Conservation (phyloP, 1,140 invertebrate genomes). For the Rhagoletis zephyria region DNA sequence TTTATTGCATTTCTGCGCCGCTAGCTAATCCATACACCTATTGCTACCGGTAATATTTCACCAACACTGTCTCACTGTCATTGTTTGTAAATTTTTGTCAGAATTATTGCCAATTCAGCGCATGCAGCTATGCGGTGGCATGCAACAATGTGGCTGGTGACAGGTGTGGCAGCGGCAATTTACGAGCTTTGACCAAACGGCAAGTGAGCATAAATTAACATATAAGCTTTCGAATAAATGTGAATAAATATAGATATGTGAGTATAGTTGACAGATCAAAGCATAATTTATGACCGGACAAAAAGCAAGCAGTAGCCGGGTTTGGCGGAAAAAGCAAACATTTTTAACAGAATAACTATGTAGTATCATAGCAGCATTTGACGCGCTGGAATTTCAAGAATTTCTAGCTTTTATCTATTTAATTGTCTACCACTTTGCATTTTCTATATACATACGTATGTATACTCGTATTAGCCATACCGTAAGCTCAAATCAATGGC, state of each 20-base stretch:
- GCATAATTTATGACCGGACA: not conserved
- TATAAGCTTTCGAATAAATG: no score
- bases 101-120: slow-evolving; percentile 5
- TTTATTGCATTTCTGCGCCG: no score
- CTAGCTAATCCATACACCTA: not conserved
- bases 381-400: slow-evolving; percentile 14
- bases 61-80: not conserved
- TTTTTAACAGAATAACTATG: not conserved
- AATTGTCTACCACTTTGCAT: slow-evolving; percentile 10
- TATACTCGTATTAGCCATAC: not conserved
- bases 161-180: slow-evolving; percentile 1
- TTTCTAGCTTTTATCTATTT: slow-evolving; percentile 39
- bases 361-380: not conserved
- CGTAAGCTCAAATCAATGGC: not conserved
- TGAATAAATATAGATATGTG: no score
- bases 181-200: not conserved
- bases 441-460: not conserved
- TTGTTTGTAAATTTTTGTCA: slow-evolving; percentile 12
- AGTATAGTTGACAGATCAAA: slow-evolving; percentile 1
- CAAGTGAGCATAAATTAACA: slow-evolving; percentile 8
- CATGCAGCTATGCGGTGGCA: slow-evolving; percentile 6
- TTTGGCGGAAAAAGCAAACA: not conserved
- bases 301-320: no score
- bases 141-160: slow-evolving; percentile 11
- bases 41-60: not conserved